Conservation (phyloP, 2,797 vertebrate genomes). For the Pyrrhura leucotis region DNA sequence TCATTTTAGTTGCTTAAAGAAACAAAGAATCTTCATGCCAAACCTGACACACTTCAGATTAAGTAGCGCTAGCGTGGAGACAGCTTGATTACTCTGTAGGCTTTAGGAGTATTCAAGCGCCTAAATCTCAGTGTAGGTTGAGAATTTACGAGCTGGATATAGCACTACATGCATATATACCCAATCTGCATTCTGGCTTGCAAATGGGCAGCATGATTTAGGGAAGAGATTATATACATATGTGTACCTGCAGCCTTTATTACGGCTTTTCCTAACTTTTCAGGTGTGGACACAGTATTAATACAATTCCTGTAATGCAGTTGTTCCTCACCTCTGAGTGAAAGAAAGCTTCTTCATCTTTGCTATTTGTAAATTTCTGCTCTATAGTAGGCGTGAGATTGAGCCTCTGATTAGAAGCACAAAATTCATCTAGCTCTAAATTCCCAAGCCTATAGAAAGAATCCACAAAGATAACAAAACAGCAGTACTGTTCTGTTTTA, state of each 20-base stretch:
- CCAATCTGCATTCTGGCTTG: background rate
- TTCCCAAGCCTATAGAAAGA: background rate
- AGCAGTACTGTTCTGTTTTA: background rate
- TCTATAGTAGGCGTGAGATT: background rate
- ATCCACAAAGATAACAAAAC: background rate
- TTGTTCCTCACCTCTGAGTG: background rate
- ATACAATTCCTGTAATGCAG: background rate
- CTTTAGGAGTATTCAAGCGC: background rate
- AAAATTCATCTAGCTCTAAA: background rate
- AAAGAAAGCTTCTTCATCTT: background rate
- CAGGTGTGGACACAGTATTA: background rate
- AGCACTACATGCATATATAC: background rate
- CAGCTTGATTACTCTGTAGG: background rate
- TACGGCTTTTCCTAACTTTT: background rate
- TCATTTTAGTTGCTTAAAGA: background rate
- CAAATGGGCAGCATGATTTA: background rate
- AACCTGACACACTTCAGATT: background rate
- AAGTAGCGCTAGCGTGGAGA: background rate
- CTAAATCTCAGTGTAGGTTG: accelerated
- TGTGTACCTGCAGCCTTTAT: background rate
- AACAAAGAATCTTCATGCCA: background rate
- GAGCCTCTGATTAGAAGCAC: background rate
- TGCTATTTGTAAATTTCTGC: background rate
- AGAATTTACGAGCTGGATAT: background rate
- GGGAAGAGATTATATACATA: background rate